Base-by-base conservation (phyloP, 1,140 invertebrate species). In the Zelostemma sp. region DNA sequence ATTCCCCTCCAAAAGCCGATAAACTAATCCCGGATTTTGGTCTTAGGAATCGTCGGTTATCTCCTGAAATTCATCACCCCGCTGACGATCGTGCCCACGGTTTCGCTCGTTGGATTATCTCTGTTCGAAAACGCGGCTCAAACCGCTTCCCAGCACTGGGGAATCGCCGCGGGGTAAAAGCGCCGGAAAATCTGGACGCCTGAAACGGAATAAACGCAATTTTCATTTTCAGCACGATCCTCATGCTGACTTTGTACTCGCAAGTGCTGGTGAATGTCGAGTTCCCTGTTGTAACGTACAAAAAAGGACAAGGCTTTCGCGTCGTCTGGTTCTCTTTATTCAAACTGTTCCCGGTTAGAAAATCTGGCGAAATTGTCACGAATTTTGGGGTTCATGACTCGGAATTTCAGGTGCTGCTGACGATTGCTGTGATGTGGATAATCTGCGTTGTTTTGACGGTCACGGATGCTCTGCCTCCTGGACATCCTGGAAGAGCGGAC, bases 311-410 rank as follows among this genome's bases (percentile, higher is more conserved):
- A 14, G 92, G 92, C 0, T 78, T 90, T 45, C 81, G 83, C 28
- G 68, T 92, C 8, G 79, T 78, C 0, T 89, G 88, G 85, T 94
- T 93, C 73, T 89, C 91, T 31, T 76, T 94, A 1, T 95, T 95
- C 78, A 93, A 94, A 83, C 78, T 95, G 9, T 94, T 95, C 76
- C 93, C 94, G 35, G 93, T 95, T 81, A 88, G 87, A n/a, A n/a
- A n/a, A n/a, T n/a, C n/a, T n/a, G n/a, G n/a, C n/a, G n/a, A n/a
- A n/a, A n/a, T n/a, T n/a, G n/a, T n/a, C n/a, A n/a, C n/a, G n/a
- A n/a, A n/a, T n/a, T n/a, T n/a, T n/a, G n/a, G n/a, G n/a, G n/a
- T n/a, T n/a, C n/a, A 35, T 35, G 33, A 35, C 11, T 6, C 33
- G 5, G 6, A 6, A 9, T 9, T 35, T 46, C 50, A 94, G 93